phyloP scores from a whole-genome alignment of 1,140 invertebrate species.

The Drosophila triauraria region DNA sequence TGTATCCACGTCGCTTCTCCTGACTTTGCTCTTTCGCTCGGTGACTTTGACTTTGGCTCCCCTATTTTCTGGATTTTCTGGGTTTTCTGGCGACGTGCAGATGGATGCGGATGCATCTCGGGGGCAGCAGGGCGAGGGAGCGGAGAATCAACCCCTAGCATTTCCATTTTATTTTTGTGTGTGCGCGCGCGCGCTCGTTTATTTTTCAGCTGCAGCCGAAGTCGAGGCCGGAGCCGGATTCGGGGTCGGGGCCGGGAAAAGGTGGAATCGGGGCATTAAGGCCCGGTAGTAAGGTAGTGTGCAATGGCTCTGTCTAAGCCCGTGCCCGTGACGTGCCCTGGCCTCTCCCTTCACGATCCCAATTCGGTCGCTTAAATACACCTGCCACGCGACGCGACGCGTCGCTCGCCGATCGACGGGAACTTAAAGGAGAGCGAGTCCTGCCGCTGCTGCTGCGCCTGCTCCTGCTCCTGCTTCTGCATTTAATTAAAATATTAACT shows the following conservation, averaged over 20 bases:
- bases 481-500: conserved; percentile 85
- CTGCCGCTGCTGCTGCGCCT: conserved; percentile 52
- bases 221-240: neutral
- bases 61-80: conserved; percentile 49
- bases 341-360: conserved; percentile 33
- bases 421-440: conserved; percentile 25
- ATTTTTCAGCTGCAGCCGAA: conserved; percentile 72
- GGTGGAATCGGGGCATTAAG: conserved; percentile 13
- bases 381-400: conserved; percentile 83
- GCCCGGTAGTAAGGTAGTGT: conserved; percentile 7
- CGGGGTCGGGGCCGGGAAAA: neutral
- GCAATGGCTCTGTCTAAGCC: conserved; percentile 64
- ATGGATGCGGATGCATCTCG: conserved; percentile 32
- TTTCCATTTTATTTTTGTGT: conserved; percentile 44
- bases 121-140: neutral
- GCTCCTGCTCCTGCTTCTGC: conserved; percentile 61
- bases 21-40: neutral
- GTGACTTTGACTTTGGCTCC: conserved; percentile 44
- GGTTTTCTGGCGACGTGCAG: conserved; percentile 34
- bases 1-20: conserved; percentile 7
- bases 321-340: conserved; percentile 45
- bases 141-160: conserved; percentile 67
- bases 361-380: conserved; percentile 71
- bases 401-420: conserved; percentile 10
- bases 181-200: conserved; percentile 32